These are phyloP conservation scores for Atta colombica DNA, from an alignment of 1,140 invertebrate species.

Conservation along the genomic window DNA sequence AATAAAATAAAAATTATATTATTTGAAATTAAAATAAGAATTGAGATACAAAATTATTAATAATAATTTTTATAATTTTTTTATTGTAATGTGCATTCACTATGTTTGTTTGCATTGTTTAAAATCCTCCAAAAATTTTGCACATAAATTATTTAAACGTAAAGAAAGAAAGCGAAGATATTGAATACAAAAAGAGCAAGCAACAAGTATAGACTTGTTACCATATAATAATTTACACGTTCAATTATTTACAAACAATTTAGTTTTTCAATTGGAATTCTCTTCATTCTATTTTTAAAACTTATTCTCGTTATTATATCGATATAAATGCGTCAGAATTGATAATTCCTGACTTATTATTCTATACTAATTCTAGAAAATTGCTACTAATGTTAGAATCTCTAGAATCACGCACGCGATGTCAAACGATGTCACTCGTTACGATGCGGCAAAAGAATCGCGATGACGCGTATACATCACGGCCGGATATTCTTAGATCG, in stretches of 20 bases:
- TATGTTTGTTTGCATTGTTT: too few species aligned
- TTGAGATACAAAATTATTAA: neutral
- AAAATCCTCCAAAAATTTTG: too few species aligned
- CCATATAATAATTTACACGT: neutral
- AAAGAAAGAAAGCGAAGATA: too few species aligned
- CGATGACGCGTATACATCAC: neutral
- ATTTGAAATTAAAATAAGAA: neutral
- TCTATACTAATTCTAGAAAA: neutral
- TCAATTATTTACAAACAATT: neutral
- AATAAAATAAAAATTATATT: neutral
- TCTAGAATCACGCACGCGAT: neutral
- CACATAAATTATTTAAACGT: too few species aligned
- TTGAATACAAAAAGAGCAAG: too few species aligned
- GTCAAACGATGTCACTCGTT: neutral
- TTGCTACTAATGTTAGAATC: neutral
- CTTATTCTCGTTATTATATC: neutral
- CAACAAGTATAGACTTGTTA: neutral
- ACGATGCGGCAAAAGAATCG: neutral
- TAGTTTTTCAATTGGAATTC: neutral
- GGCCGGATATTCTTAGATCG: slow-evolving; percentile 31
- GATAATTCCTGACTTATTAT: neutral
- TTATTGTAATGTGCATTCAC: neutral
- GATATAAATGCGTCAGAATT: neutral
- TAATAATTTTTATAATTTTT: neutral
- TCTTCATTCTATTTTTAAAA: neutral